A percentile compares a stretch with the other conserved stretches of the same genome.
Conservation (phyloP, 2,113 vertebrate species). For the Ginglymostoma cirratum region DNA sequence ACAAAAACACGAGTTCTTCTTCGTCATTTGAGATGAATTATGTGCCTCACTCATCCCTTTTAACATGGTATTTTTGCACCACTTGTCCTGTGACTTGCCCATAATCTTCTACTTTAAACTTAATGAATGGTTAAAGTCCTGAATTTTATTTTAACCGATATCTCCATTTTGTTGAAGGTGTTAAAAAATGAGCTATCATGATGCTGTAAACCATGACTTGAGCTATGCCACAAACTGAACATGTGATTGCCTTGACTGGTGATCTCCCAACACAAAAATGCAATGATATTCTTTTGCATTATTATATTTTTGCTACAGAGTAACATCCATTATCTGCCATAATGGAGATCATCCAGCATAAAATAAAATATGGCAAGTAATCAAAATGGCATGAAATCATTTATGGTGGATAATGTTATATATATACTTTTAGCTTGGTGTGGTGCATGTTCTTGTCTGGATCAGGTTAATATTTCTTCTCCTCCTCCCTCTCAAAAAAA, state of each 20-base stretch:
- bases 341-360: neutral
- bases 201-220: too few relatives aligned
- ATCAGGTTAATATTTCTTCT: neutral
- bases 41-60: too few relatives aligned
- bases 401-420: neutral
- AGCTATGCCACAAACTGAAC: too few relatives aligned
- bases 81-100: too few relatives aligned
- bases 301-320: neutral
- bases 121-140: too few relatives aligned
- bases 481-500: neutral
- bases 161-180: too few relatives aligned
- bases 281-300: neutral
- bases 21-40: too few relatives aligned
- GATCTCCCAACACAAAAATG: neutral
- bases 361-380: neutral
- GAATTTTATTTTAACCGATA: too few relatives aligned
- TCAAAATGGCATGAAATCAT: neutral
- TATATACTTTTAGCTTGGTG: neutral
- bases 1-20: too few relatives aligned
- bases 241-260: neutral
- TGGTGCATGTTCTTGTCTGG: neutral
- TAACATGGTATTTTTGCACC: too few relatives aligned
- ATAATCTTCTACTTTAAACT: too few relatives aligned
- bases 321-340: neutral
- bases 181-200: too few relatives aligned